Evolutionary conservation across 2,113 vertebrate species (phyloP).

Genomic region (Aramus guarauna): DNA sequence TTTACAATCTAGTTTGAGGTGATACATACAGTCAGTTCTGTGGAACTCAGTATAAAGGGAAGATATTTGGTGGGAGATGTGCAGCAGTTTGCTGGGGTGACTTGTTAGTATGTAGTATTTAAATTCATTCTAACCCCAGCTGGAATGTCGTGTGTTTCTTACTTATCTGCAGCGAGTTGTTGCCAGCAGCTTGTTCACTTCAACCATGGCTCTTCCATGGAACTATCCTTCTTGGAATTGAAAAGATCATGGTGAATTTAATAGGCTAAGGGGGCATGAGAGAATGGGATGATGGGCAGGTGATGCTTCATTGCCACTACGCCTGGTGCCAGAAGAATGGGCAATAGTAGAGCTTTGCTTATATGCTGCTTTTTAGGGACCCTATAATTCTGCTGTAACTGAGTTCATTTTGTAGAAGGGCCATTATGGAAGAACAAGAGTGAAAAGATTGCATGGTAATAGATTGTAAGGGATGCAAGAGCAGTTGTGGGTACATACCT

Average conservation of each 20-base stretch:
- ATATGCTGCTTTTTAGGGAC: neutral
- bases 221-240: neutral
- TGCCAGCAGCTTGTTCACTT: neutral
- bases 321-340: neutral
- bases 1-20: neutral
- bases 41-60: neutral
- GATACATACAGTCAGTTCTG: neutral
- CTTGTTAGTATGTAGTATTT: neutral
- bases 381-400: neutral
- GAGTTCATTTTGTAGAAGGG: neutral
- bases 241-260: neutral
- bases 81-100: neutral
- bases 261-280: neutral
- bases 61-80: neutral
- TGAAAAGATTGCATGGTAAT: neutral
- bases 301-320: neutral
- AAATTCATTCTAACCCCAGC: neutral
- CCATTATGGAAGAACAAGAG: neutral
- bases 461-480: neutral
- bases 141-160: neutral
- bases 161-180: neutral
- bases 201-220: neutral
- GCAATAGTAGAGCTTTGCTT: neutral
- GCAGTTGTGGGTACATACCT: neutral
- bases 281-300: neutral